Conservation (phyloP, 2,797 vertebrate genomes). For the Esox lucius region DNA sequence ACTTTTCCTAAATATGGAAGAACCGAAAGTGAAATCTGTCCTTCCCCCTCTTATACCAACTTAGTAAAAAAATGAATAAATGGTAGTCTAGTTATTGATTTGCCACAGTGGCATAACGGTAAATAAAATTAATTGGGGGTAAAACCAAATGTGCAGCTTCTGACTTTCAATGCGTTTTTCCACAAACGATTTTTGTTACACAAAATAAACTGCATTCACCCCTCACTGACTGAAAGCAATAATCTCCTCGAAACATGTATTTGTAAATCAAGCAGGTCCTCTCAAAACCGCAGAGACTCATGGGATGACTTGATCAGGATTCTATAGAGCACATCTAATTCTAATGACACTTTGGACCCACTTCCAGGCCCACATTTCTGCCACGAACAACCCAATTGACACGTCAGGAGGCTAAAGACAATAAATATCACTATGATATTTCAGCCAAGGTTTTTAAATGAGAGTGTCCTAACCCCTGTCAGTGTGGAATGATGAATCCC, state of each 20-base stretch:
- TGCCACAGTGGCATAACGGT: no score
- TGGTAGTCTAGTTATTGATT: no score
- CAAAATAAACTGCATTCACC: no score
- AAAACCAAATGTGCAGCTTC: no score
- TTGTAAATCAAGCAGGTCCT: not conserved
- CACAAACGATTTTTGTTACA: no score
- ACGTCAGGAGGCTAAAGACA: constrained; percentile 20
- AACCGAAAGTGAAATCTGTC: no score
- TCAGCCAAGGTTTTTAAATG: constrained; percentile 36
- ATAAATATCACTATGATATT: constrained; percentile 24
- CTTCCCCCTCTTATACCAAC: no score
- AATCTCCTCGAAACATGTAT: not conserved
- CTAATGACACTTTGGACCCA: constrained; percentile 6
- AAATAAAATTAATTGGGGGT: no score
- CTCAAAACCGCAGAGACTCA: not conserved
- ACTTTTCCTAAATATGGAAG: constrained; percentile 1
- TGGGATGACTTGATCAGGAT: not conserved
- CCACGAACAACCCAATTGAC: constrained; percentile 23
- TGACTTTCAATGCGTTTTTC: no score
- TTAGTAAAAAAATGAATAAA: no score
- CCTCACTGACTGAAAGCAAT: constrained; percentile 17
- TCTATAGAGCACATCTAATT: not conserved
- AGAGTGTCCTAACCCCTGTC: constrained; percentile 33
- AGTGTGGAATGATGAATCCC: constrained; percentile 33
- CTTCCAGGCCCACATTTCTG: constrained; percentile 16